Percentiles rank a stretch among this genome's conserved stretches.
Evolutionary conservation across 2,888 invertebrate species (phyloP).

Genomic region (Plebejus melissa): DNA sequence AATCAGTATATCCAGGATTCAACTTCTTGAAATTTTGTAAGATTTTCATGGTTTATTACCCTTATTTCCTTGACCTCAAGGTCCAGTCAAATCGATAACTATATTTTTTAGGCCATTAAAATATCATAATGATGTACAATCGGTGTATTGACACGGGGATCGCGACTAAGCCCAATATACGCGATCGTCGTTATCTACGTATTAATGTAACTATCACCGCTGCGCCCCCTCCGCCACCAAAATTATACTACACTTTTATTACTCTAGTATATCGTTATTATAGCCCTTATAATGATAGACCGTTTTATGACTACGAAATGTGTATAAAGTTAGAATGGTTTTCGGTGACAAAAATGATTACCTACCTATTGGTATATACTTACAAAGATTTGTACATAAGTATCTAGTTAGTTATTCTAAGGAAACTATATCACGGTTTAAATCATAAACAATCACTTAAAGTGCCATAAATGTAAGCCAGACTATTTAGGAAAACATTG

Average conservation of each 20-base stretch:
- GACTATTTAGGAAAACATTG: too few species aligned
- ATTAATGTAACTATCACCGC: slow-evolving; percentile 63
- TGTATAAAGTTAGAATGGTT: slow-evolving; percentile 1
- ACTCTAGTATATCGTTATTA: slow-evolving; percentile 38
- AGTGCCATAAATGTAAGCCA: too few species aligned
- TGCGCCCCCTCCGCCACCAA: slow-evolving; percentile 43
- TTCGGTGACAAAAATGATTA: background rate
- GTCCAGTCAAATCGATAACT: too few species aligned
- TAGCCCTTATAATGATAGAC: slow-evolving; percentile 8
- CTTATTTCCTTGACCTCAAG: too few species aligned
- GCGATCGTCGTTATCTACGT: slow-evolving; percentile 62
- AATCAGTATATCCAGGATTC: too few species aligned
- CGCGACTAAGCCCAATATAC: slow-evolving; percentile 63
- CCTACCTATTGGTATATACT: background rate
- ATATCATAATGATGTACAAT: slow-evolving; percentile 35
- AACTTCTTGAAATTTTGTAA: too few species aligned
- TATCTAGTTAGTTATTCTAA: too few species aligned
- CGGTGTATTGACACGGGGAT: slow-evolving; percentile 53
- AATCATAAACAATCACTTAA: too few species aligned
- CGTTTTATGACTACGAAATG: background rate
- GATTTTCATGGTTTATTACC: too few species aligned
- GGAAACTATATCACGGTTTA: too few species aligned
- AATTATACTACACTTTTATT: slow-evolving; percentile 32
- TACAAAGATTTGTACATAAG: too few species aligned
- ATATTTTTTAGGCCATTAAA: background rate